phyloP scores from a whole-genome alignment of 2,113 vertebrate genomes.

The Erythrolamprus reginae region DNA sequence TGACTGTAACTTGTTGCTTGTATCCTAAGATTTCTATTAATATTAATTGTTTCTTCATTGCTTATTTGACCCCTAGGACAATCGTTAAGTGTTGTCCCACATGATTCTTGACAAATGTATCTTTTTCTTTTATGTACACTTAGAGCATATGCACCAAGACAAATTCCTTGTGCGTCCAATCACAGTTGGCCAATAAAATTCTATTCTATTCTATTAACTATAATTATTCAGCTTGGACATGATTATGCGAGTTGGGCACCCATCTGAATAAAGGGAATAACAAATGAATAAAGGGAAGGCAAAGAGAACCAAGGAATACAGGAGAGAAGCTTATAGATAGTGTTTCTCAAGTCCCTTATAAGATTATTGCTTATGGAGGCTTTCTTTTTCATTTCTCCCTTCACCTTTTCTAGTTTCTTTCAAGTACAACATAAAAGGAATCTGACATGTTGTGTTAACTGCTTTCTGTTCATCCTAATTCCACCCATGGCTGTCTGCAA shows the following conservation, averaged over 20 bases:
- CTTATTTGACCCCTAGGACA: too few species aligned
- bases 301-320: background rate
- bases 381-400: background rate
- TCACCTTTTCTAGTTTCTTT: background rate
- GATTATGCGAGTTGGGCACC: background rate
- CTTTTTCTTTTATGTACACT: too few species aligned
- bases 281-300: background rate
- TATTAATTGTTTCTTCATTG: too few species aligned
- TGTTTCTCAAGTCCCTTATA: background rate
- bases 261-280: too few species aligned
- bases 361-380: background rate
- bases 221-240: background rate
- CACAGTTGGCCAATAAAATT: too few species aligned
- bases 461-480: background rate
- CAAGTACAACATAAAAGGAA: background rate
- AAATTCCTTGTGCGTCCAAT: too few species aligned
- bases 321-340: background rate
- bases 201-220: too few species aligned
- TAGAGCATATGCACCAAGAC: too few species aligned
- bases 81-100: too few species aligned
- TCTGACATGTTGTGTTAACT: background rate
- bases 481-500: background rate
- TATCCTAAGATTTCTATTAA: too few species aligned
- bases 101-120: too few species aligned
- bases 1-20: too few species aligned